phyloP scores from a whole-genome alignment of 2,113 vertebrate species.

The Azemiops feae region DNA sequence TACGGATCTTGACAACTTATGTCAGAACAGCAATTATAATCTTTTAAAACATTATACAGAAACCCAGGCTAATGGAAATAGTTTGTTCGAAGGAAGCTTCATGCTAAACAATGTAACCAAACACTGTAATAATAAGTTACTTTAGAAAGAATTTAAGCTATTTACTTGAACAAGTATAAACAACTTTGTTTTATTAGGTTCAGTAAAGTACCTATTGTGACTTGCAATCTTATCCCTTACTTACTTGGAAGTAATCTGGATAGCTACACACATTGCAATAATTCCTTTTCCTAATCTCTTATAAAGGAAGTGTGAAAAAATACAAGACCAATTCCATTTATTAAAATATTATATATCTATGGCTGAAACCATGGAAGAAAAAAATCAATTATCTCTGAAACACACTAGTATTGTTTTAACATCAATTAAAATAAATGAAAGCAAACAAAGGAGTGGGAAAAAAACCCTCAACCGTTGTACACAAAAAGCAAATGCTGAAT shows the following conservation, averaged over 20 bases:
- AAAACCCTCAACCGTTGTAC: not conserved
- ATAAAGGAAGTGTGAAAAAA: not conserved
- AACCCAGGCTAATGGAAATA: not conserved
- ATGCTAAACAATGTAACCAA: not conserved
- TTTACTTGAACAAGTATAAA: not conserved
- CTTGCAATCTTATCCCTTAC: not conserved
- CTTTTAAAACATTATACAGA: not conserved
- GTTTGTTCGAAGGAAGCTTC: not conserved
- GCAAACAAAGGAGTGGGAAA: not conserved
- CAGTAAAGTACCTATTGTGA: not conserved
- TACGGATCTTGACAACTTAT: not conserved
- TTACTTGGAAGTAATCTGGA: not conserved
- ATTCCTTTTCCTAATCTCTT: not conserved
- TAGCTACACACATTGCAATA: not conserved
- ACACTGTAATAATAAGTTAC: not conserved
- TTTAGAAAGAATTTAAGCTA: not conserved
- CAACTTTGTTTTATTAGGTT: not conserved
- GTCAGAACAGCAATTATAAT: not conserved
- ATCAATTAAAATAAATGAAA: not conserved
- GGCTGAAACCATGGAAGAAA: not conserved
- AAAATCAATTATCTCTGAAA: not conserved
- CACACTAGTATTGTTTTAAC: not conserved
- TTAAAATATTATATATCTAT: not conserved
- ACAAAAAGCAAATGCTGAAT: slow-evolving; percentile 12
- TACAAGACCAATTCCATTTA: not conserved